A percentile compares a stretch with the other conserved stretches of the same genome.
Conservation (phyloP, 2,797 vertebrate species). For the Tiaroga cobitis region DNA sequence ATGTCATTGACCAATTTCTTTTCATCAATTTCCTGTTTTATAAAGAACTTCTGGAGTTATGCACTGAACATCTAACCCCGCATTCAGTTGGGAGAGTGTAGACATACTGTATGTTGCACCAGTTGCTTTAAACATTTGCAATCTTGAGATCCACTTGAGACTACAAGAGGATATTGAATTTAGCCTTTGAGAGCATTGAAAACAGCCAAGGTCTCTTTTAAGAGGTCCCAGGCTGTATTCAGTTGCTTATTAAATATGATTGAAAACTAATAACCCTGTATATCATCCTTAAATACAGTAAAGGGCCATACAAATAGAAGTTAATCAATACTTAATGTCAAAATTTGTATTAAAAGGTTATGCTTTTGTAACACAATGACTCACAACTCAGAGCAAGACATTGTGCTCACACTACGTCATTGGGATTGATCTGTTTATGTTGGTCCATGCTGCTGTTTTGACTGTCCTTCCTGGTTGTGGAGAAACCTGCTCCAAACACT, state of each 20-base stretch:
- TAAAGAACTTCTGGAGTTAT: constrained; percentile 12
- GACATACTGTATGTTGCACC: constrained; percentile 25
- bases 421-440: constrained; percentile 56
- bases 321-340: neutral
- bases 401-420: constrained; percentile 41
- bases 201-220: neutral
- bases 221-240: neutral
- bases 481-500: constrained; percentile 55
- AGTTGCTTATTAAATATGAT: neutral
- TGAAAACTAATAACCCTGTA: neutral
- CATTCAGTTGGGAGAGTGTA: neutral
- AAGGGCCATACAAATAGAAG: neutral
- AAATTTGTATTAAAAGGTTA: neutral
- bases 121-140: constrained; percentile 2
- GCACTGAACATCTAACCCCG: neutral
- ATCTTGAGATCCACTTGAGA: constrained; percentile 9
- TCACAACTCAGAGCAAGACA: constrained; percentile 1
- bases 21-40: constrained; percentile 37
- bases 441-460: constrained; percentile 55
- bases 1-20: constrained; percentile 20
- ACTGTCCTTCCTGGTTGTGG: constrained; percentile 58
- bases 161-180: neutral
- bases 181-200: neutral
- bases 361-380: constrained; percentile 6
- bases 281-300: neutral